Base-by-base conservation (phyloP, 64 coral and sea anemone species). In the Montipora efflorescens region DNA sequence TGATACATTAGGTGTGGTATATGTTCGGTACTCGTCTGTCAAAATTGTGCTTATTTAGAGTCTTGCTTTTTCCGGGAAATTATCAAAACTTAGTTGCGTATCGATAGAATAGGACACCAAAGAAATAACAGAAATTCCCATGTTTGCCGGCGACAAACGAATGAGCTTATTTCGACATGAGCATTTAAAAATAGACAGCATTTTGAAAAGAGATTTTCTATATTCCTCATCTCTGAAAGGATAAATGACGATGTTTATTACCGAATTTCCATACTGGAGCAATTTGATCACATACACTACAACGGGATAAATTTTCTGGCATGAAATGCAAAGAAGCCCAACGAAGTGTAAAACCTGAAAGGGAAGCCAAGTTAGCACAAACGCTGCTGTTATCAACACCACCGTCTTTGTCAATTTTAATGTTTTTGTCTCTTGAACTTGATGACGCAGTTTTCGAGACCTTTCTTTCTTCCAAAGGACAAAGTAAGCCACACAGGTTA, bases 281-380 rank as follows among this genome's bases (percentile, higher is more conserved):
- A 80, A 47, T 8, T 80, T 80, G n/a, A 36, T 79, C 19, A 3
- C 19, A 50, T n/a, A 52, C 18, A 79, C 77, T 21, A 79, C 47
- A 15, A 57, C 47, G 18, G 21, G 7, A 5, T 49, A 55, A 58
- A 57, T 19, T 3, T 55, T 3, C 5, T 8, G 0, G 23, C 74
- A 77, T 18, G 69, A 19, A 10, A 48, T 51, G 12, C 69, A 92
- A 4, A 85, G 4, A 25, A 53, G 12, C 0, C 36, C 44, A 3
- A 67, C 43, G 9, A 77, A 15, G 4, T 50, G 61, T 0, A 92
- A 50, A 49, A 92, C 45, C 78, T 85, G 71, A n/a, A 92, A 92
- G 4, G 90, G 90, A 8, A 92, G 71, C 90, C 90, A 92, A 2
- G 90, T 76, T 0, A 92, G 3, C 46, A 92, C 25, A 58, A 83